Evolutionary conservation across 2,797 vertebrate species (phyloP).

Genomic region (Scyliorhinus canicula): DNA sequence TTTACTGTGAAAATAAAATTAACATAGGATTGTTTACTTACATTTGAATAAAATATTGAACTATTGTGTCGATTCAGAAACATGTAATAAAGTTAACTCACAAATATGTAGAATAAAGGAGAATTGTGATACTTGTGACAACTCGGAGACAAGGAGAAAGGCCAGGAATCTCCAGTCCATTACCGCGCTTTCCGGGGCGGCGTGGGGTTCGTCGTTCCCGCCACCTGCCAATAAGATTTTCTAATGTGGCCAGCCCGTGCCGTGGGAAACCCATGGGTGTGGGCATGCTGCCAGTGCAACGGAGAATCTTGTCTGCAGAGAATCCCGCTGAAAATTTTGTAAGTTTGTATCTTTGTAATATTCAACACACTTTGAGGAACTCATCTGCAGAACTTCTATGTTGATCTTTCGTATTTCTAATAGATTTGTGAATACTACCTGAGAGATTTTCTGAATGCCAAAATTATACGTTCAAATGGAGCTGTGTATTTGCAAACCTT

Average conservation of each 20-base stretch:
- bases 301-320: no score
- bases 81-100: not conserved
- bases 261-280: no score
- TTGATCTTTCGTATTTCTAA: not conserved
- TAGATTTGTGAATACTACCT: not conserved
- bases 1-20: not conserved
- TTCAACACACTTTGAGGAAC: not conserved
- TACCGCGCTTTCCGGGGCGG: no score
- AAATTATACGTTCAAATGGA: constrained; percentile 7
- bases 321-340: not conserved
- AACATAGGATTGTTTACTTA: not conserved
- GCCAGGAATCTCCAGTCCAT: no score
- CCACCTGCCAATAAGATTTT: no score
- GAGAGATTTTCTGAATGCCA: not conserved
- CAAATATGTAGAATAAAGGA: not conserved
- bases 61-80: not conserved
- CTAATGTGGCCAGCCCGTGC: no score
- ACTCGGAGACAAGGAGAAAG: not conserved
- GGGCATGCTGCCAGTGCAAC: no score
- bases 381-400: not conserved
- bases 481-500: not conserved
- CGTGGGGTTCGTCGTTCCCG: no score
- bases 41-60: not conserved
- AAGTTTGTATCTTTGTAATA: not conserved
- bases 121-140: not conserved